These are phyloP conservation scores for Hystrix brachyura DNA, from an alignment of 2,113 vertebrate species.

Conservation along the genomic window DNA sequence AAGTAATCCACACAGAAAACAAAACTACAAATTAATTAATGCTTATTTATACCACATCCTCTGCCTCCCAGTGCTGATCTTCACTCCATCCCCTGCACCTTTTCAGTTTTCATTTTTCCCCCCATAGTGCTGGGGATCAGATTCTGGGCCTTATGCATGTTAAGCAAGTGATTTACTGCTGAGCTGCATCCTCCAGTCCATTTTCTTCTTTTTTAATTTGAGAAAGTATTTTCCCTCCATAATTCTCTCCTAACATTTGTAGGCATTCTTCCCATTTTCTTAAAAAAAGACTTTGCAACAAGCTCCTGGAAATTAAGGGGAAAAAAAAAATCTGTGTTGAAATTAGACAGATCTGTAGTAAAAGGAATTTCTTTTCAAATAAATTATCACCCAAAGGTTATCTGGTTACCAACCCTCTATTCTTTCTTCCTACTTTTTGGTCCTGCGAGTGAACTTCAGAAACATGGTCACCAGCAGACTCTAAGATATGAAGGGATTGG, in stretches of 20 bases:
- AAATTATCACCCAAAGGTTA: not conserved
- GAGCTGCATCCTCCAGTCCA: too few relatives aligned
- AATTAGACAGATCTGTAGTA: slow-evolving; percentile 7
- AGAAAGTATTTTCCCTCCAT: slow-evolving; percentile 26
- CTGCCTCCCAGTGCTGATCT: not conserved
- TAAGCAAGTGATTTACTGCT: not conserved
- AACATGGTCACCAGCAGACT: not conserved
- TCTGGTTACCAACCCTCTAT: not conserved
- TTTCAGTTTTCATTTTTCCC: not conserved
- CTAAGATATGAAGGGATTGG: not conserved
- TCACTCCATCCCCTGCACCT: not conserved
- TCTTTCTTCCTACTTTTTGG: slow-evolving; percentile 24
- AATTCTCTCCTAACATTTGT: slow-evolving; percentile 14
- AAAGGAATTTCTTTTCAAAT: slow-evolving; percentile 9
- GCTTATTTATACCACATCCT: not conserved
- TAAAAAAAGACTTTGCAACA: slow-evolving; percentile 41
- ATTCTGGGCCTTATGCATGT: not conserved
- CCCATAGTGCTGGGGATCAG: not conserved
- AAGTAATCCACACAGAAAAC: not conserved
- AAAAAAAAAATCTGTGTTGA: not conserved
- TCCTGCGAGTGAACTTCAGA: slow-evolving; percentile 11
- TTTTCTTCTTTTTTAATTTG: not conserved
- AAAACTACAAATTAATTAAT: slow-evolving; percentile 13
- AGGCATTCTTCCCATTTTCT: not conserved
- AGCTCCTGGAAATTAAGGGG: not conserved